Evolutionary conservation across 1,140 invertebrate genomes (phyloP), one percentile per base, ranked within the genome.

Genomic region (Drosophila pruinosa): DNA sequence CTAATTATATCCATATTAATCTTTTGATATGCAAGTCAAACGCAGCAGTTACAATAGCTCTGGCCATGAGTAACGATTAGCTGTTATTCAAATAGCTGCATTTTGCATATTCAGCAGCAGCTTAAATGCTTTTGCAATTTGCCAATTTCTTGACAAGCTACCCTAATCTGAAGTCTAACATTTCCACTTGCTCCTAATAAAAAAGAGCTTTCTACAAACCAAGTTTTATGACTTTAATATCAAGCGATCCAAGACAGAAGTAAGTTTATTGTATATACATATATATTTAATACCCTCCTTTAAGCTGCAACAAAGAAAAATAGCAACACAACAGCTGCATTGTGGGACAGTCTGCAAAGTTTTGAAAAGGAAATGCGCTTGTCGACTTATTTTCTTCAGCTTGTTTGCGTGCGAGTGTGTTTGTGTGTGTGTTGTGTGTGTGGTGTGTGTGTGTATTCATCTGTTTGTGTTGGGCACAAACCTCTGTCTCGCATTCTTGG

Each of bases 291-390:
- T 12, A 12, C 28, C 21, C 14, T 28, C 14, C 52, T 53, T 2
- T 39, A 53, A 38, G 4, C n/a, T 14, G 3, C 50, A 38, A 38
- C 26, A 65, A 47, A 38, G 12, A 17, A 56, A 15, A 12, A 26
- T 10, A 62, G 8, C 61, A 63, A 4, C 2, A 24, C 57, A 69
- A 19, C 45, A 61, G 57, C 57, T 36, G 62, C 45, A 58, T 34
- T 75, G 52, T 48, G 52, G 45, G 34, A 4, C 26, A 64, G 73
- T 85, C 73, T 74, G 57, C 19, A 59, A 74, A 86, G 81, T 85
- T 85, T 69, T 41, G 15, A 19, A 65, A 62, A 64, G 69, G 26
- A 81, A 85, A 63, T 80, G 64, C 73, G 54, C 65, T 80, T 85
- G 45, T 59, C 73, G 36, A 47, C 59, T 54, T 54, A 28, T 17